Conservation (phyloP, 2,113 vertebrate genomes). For the Platycercus adscitus region DNA sequence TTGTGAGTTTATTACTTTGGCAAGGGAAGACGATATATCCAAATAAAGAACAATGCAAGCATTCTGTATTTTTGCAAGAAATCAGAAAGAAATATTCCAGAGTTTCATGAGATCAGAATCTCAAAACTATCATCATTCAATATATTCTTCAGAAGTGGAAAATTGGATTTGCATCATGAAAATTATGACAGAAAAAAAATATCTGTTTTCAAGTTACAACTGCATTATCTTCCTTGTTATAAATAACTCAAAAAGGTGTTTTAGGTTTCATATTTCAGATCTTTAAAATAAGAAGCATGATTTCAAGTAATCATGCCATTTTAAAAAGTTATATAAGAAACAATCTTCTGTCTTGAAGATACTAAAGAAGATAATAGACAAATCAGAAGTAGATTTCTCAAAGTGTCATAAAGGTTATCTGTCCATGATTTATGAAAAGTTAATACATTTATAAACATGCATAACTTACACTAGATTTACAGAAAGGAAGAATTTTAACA, state of each 20-base stretch:
- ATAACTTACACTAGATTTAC: background rate
- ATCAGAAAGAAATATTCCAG: background rate
- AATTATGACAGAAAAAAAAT: background rate
- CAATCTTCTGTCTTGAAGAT: background rate
- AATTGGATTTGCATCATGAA: background rate
- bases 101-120: background rate
- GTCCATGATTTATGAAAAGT: background rate
- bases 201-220: background rate
- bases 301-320: background rate
- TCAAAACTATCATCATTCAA: background rate
- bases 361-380: background rate
- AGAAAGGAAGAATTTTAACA: constrained; percentile 6
- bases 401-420: background rate
- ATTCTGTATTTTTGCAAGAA: background rate
- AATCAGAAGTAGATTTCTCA: background rate
- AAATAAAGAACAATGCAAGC: background rate
- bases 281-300: background rate
- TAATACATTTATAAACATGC: background rate
- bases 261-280: background rate
- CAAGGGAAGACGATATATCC: background rate
- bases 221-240: background rate
- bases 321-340: background rate
- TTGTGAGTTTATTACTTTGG: background rate
- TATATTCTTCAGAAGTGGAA: background rate
- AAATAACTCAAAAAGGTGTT: background rate